Conservation (phyloP, 2,888 invertebrate species). For the Spisula solida region DNA sequence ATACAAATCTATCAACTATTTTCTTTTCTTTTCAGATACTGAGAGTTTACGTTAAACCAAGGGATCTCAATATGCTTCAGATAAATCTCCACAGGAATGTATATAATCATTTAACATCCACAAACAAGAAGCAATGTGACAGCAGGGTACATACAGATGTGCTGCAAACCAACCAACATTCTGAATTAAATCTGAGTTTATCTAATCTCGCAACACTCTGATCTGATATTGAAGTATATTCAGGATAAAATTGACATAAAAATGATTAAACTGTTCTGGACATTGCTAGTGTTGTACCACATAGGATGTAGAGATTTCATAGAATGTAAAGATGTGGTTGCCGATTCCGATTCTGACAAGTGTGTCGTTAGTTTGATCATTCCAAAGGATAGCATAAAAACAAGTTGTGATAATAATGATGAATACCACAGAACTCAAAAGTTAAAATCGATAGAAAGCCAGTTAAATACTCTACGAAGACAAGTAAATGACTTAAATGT, state of each 20-base stretch:
- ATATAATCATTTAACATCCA: too few species aligned
- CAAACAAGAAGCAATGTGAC: too few species aligned
- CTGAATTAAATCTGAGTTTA: too few species aligned
- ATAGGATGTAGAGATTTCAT: background rate
- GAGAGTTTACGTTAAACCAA: too few species aligned
- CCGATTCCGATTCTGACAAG: constrained; percentile 66
- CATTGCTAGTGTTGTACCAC: background rate
- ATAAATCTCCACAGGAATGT: too few species aligned
- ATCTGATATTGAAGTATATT: background rate
- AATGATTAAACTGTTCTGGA: constrained; percentile 9
- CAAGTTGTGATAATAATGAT: constrained; percentile 71
- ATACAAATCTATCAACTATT: too few species aligned
- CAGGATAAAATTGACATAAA: background rate
- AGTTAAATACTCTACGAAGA: constrained; percentile 49
- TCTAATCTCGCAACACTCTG: too few species aligned
- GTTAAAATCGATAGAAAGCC: constrained; percentile 67
- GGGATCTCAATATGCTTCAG: too few species aligned
- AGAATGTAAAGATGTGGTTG: too few species aligned
- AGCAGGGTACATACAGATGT: too few species aligned
- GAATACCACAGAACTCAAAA: constrained; percentile 67
- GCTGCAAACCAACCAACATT: too few species aligned
- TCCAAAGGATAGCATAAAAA: constrained; percentile 80
- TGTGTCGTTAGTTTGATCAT: constrained; percentile 80
- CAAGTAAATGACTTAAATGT: constrained; percentile 62
- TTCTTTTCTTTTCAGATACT: too few species aligned